Conservation (phyloP, 1,140 invertebrate species). For the Cardiocondyla obscurior region DNA sequence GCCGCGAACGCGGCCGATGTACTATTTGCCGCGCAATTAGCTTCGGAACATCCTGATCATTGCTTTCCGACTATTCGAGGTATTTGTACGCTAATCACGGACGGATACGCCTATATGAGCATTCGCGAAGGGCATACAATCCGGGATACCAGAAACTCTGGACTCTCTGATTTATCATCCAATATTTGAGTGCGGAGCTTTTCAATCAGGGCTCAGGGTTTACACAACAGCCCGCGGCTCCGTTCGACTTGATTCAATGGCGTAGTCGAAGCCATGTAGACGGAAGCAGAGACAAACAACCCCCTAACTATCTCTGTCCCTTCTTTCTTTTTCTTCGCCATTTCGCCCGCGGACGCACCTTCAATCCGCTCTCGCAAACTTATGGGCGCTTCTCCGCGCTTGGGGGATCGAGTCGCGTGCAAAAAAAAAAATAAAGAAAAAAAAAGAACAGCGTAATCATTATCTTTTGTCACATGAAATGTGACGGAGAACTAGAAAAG, state of each 20-base stretch:
- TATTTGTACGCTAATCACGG: slow-evolving; percentile 57
- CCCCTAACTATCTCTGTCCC: slow-evolving; percentile 74
- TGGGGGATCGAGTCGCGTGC: background rate
- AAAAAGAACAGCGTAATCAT: slow-evolving; percentile 30
- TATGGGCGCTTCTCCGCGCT: background rate
- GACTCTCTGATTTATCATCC: slow-evolving; percentile 81
- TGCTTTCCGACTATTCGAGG: slow-evolving; percentile 52
- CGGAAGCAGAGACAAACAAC: slow-evolving; percentile 80
- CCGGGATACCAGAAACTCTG: slow-evolving; percentile 64
- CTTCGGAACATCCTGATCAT: slow-evolving; percentile 55
- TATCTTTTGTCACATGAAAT: slow-evolving; percentile 62
- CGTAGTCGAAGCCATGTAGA: slow-evolving; percentile 76
- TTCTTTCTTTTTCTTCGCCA: slow-evolving; percentile 65
- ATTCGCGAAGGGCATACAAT: slow-evolving; percentile 63
- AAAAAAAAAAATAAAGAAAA: no score
- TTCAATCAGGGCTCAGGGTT: slow-evolving; percentile 81
- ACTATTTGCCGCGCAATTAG: slow-evolving; percentile 57
- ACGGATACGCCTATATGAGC: slow-evolving; percentile 50
- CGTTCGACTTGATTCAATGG: slow-evolving; percentile 78
- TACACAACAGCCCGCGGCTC: slow-evolving; percentile 82
- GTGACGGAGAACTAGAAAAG: slow-evolving; percentile 18
- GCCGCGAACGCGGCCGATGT: slow-evolving; percentile 26
- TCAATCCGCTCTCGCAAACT: slow-evolving; percentile 1
- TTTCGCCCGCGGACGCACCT: slow-evolving; percentile 28
- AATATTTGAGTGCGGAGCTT: slow-evolving; percentile 83